These are phyloP conservation scores for Aricia agestis DNA, from an alignment of 1,140 invertebrate genomes.

Conservation along the genomic window DNA sequence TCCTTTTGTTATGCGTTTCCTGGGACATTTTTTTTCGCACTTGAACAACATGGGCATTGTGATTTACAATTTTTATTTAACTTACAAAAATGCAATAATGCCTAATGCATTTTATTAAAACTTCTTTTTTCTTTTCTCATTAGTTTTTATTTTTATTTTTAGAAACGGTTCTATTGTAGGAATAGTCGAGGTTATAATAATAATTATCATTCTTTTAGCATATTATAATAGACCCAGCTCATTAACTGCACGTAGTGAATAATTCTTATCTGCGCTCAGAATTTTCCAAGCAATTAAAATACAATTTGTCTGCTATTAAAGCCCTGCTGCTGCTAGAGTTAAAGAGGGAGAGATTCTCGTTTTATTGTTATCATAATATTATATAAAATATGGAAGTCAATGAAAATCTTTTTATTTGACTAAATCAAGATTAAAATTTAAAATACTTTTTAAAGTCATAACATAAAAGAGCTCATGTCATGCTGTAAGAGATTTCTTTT, in stretches of 20 bases:
- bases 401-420: too few relatives aligned
- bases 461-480: too few relatives aligned
- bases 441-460: too few relatives aligned
- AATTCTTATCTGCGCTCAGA: neutral
- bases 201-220: neutral
- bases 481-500: too few relatives aligned
- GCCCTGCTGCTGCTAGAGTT: neutral
- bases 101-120: too few relatives aligned
- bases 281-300: neutral
- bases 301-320: neutral
- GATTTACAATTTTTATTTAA: neutral
- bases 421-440: too few relatives aligned
- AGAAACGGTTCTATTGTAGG: neutral
- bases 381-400: too few relatives aligned
- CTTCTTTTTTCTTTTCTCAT: too few relatives aligned
- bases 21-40: constrained; percentile 1
- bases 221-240: constrained; percentile 1
- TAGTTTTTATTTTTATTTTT: neutral
- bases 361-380: too few relatives aligned
- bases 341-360: neutral
- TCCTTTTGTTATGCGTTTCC: neutral
- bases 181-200: neutral
- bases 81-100: too few relatives aligned
- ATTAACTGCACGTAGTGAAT: neutral
- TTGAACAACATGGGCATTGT: neutral